phyloP scores from a whole-genome alignment of 1,140 invertebrate species.

The Zaprionus davidi region DNA sequence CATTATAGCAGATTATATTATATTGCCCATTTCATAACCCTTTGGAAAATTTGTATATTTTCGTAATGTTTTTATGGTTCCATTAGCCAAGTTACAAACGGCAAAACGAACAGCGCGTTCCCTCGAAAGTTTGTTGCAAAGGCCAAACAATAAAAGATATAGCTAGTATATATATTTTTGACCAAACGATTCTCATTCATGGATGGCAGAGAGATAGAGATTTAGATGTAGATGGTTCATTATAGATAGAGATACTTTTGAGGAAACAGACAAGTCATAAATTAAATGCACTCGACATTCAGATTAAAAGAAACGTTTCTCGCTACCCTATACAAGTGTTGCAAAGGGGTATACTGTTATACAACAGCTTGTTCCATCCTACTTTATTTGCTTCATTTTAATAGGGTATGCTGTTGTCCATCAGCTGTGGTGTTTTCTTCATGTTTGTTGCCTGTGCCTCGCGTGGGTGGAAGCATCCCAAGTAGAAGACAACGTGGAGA shows the following conservation, averaged over 20 bases:
- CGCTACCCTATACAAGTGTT: background rate
- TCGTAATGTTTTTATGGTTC: slow-evolving; percentile 39
- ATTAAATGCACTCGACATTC: slow-evolving; percentile 71
- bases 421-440: slow-evolving; percentile 21
- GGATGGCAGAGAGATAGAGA: slow-evolving; percentile 42
- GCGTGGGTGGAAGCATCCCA: slow-evolving; percentile 67
- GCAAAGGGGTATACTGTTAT: slow-evolving; percentile 4
- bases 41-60: slow-evolving; percentile 40
- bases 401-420: slow-evolving; percentile 2
- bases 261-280: slow-evolving; percentile 53
- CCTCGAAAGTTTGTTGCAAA: slow-evolving; percentile 25
- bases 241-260: too few species aligned
- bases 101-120: too few species aligned
- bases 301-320: slow-evolving; percentile 58
- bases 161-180: slow-evolving; percentile 23
- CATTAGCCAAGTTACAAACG: slow-evolving; percentile 58
- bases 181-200: slow-evolving; percentile 62
- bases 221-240: slow-evolving; percentile 12
- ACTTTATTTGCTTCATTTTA: background rate
- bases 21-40: slow-evolving; percentile 34
- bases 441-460: slow-evolving; percentile 51
- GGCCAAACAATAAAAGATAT: slow-evolving; percentile 35
- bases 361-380: too few species aligned
- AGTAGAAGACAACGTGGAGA: slow-evolving; percentile 53
- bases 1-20: background rate